These are phyloP conservation scores for Eulemur rubriventer DNA, from an alignment of 2,797 vertebrate species.

Conservation along the genomic window DNA sequence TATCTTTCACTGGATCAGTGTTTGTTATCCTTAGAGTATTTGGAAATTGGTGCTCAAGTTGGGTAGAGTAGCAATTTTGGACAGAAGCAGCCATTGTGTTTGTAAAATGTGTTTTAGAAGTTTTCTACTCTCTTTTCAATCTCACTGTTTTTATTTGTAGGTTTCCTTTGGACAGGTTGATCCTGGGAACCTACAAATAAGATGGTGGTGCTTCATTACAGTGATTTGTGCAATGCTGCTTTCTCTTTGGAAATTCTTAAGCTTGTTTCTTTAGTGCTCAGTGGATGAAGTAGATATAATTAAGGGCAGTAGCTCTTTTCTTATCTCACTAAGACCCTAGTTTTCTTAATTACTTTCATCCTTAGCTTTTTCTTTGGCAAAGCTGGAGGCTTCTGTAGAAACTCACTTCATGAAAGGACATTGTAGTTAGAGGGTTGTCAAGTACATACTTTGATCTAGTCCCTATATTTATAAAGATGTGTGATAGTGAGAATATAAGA, in stretches of 20 bases:
- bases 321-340: neutral
- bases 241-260: conserved; percentile 18
- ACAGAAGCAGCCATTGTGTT: neutral
- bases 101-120: neutral
- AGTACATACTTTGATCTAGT: neutral
- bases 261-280: neutral
- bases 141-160: neutral
- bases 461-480: neutral
- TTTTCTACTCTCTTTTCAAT: neutral
- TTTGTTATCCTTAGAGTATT: neutral
- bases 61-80: neutral
- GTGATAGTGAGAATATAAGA: neutral
- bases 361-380: neutral
- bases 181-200: neutral
- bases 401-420: too few species aligned
- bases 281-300: neutral
- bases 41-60: neutral
- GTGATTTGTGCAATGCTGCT: neutral
- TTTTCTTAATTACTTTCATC: neutral
- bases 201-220: neutral
- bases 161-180: neutral
- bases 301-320: neutral
- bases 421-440: neutral
- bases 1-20: neutral
- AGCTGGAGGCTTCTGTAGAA: neutral